phyloP scores from a whole-genome alignment of 2,797 vertebrate species.

The Anomalospiza imberbis region DNA sequence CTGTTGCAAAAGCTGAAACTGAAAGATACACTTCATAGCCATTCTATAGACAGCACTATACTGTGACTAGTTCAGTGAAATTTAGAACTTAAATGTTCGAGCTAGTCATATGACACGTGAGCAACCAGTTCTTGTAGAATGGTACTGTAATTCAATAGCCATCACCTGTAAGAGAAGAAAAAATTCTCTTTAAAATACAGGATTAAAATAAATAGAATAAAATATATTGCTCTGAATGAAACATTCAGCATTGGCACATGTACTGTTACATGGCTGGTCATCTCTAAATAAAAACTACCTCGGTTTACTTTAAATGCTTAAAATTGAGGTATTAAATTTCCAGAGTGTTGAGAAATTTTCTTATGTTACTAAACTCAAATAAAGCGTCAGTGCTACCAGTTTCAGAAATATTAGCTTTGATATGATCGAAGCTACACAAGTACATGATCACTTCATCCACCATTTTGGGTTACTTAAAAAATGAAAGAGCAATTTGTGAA shows the following conservation, averaged over 20 bases:
- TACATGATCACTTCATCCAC: neutral
- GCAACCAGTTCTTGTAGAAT: neutral
- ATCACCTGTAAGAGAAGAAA: neutral
- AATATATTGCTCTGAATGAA: neutral
- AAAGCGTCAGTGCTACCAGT: neutral
- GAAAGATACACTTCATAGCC: neutral
- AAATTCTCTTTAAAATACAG: neutral
- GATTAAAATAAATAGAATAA: neutral
- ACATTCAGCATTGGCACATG: neutral
- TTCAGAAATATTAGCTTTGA: neutral
- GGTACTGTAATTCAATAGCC: neutral
- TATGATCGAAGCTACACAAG: neutral
- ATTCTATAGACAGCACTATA: neutral
- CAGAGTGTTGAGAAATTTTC: neutral
- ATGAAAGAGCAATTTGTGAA: neutral
- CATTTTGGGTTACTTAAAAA: neutral
- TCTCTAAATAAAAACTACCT: neutral
- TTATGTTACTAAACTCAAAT: neutral
- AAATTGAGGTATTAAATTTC: neutral
- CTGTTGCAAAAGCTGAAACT: neutral
- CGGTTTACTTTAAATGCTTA: neutral
- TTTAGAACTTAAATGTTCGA: neutral
- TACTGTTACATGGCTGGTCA: neutral
- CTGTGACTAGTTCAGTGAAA: neutral
- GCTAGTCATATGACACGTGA: neutral